Conservation (phyloP, 2,888 invertebrate species). For the Zygogramma bicolorata region DNA sequence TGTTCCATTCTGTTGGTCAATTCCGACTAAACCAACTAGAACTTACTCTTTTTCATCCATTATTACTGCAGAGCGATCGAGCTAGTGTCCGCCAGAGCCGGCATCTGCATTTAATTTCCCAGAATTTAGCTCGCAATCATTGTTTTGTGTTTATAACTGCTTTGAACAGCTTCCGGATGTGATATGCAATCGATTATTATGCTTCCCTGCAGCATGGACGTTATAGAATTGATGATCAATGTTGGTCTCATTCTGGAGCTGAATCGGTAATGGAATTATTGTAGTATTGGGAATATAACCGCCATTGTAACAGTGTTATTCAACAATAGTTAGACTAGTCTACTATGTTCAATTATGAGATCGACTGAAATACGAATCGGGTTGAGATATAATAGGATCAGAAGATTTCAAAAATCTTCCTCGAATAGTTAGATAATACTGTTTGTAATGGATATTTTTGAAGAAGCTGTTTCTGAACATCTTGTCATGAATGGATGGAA, state of each 20-base stretch:
- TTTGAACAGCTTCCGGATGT: constrained; percentile 19
- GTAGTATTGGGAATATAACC: not conserved
- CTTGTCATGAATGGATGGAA: no score
- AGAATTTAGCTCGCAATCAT: constrained; percentile 21
- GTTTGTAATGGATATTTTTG: no score
- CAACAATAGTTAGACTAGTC: no score
- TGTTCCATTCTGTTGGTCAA: constrained; percentile 32
- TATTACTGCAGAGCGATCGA: constrained; percentile 22
- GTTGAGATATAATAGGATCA: no score
- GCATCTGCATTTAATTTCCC: constrained; percentile 40
- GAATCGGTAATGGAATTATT: not conserved
- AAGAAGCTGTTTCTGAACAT: no score
- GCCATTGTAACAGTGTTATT: no score
- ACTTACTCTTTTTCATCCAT: constrained; percentile 30
- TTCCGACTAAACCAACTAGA: constrained; percentile 30
- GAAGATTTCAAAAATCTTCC: no score
- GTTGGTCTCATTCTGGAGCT: not conserved
- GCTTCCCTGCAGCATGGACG: not conserved
- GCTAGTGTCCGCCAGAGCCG: constrained; percentile 23
- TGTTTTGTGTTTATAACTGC: constrained; percentile 24
- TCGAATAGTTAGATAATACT: no score
- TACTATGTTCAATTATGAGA: no score
- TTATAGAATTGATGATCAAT: not conserved
- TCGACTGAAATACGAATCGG: no score
- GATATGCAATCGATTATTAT: constrained; percentile 3